phyloP scores from a whole-genome alignment of 1,140 invertebrate genomes.

The Heliconius eleuchia region DNA sequence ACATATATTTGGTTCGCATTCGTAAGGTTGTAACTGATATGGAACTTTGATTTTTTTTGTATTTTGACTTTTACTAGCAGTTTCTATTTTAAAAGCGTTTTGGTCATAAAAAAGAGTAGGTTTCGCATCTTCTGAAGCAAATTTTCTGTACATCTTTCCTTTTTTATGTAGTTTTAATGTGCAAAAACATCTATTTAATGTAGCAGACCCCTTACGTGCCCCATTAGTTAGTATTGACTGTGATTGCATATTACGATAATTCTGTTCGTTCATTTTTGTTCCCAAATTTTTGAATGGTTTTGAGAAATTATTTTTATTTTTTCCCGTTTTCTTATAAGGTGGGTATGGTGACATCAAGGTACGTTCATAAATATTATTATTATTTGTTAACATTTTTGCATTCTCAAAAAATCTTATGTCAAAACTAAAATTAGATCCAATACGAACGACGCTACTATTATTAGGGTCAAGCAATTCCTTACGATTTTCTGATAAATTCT shows the following conservation, averaged over 20 bases:
- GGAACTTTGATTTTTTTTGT: conserved; percentile 23
- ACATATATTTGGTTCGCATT: conserved; percentile 49
- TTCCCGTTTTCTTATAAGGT: conserved; percentile 18
- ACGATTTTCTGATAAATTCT: conserved; percentile 6
- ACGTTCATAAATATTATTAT: background rate
- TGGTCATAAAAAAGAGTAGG: background rate
- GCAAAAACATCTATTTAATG: conserved; percentile 44
- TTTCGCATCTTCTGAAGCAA: conserved; percentile 4
- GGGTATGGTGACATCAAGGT: background rate
- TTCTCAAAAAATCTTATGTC: conserved; percentile 50
- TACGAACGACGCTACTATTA: conserved; percentile 20
- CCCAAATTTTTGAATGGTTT: conserved; percentile 22
- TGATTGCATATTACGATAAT: conserved; percentile 25
- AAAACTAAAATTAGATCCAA: conserved; percentile 51
- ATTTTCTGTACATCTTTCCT: conserved; percentile 28
- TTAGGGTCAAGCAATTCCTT: background rate
- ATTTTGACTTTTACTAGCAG: conserved; percentile 35
- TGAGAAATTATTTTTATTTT: conserved; percentile 5
- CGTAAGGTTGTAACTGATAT: conserved; percentile 38
- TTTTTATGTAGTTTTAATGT: conserved; percentile 49
- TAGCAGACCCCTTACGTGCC: conserved; percentile 27
- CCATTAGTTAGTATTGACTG: conserved; percentile 22
- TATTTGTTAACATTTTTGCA: background rate
- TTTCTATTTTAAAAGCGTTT: conserved; percentile 6
- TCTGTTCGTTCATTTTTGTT: conserved; percentile 21